Evolutionary conservation across 2,888 invertebrate genomes (phyloP), one percentile per base, ranked within the genome.

Genomic region (Brachypalpus laphriformis): DNA sequence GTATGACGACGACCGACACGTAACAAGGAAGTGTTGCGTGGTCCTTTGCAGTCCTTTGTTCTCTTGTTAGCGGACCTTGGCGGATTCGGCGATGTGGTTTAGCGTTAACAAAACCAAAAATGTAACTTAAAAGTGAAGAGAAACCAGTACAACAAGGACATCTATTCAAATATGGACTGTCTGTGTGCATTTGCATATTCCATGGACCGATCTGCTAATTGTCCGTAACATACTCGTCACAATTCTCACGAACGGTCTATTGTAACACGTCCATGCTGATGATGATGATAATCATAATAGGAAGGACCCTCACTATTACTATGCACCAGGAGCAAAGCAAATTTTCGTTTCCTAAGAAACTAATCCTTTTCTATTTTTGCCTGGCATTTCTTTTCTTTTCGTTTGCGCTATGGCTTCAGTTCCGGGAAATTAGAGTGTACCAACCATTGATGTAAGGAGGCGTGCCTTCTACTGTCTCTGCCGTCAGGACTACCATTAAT

Each of bases 401-500:
- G 16, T 11, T 45, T 25, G 5, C 7, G 5, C 42, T 16, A 9
- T 47, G 28, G n/a, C 14, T 49, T 34, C n/a, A 8, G 31, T 20
- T n/a, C 47, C 31, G 9, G 20, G 5, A 65, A 31, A 63, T 63
- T 47, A 63, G 31, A 47, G 8, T 45, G 6, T 37, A 61, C 28
- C 47, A 49, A 4, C 63, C n/a, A 34, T 65, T 34, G 47, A 65
- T 47, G 9, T 20, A 7, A 11, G 49, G 47, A 28, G 4, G 37
- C 11, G 6, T 22, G 16, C 18, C 37, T 20, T n/a, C 28, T 3
- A 34, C 3, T 25, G 25, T 9, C 9, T 56, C 66, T 59, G 59
- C 61, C 51, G 78, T 75, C 83, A 77, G 80, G 78, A 72, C 76
- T 61, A 72, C 63, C 87, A 88, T 88, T 88, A 87, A 87, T 87